Evolutionary conservation across 1,140 invertebrate species (phyloP).

Genomic region (Nasonia vitripennis): DNA sequence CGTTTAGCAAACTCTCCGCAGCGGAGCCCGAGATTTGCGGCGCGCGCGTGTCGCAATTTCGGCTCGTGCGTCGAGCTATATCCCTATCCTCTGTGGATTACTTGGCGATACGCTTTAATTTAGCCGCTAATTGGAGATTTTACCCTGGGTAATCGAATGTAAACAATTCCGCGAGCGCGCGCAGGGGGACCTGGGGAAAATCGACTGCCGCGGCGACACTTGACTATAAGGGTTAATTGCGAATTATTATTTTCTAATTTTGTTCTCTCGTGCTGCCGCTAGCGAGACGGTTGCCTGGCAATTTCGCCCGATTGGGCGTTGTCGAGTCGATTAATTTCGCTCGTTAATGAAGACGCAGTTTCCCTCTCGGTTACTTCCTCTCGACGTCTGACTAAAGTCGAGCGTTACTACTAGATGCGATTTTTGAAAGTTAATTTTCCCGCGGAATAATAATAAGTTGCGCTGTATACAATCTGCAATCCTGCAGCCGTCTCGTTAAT

Average conservation of each 20-base stretch:
- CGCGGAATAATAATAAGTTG: too few species aligned
- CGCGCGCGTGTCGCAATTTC: slow-evolving; percentile 37
- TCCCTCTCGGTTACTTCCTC: too few species aligned
- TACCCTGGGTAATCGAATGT: slow-evolving; percentile 44
- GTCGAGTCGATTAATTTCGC: background rate
- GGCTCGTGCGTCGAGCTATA: background rate
- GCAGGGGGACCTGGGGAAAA: background rate
- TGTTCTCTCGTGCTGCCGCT: background rate
- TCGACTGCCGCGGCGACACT: background rate
- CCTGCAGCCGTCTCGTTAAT: background rate
- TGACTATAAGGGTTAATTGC: background rate
- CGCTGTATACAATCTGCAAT: too few species aligned
- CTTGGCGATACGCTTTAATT: slow-evolving; percentile 48
- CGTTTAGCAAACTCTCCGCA: slow-evolving; percentile 37
- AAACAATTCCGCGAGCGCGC: slow-evolving; percentile 27
- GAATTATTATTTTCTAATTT: slow-evolving; percentile 9
- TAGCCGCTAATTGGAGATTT: slow-evolving; percentile 42
- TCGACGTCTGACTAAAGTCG: too few species aligned
- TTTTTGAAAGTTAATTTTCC: too few species aligned
- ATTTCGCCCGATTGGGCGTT: background rate
- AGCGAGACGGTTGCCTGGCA: background rate
- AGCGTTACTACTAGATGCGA: too few species aligned
- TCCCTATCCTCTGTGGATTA: slow-evolving; percentile 31
- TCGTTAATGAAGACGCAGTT: background rate
- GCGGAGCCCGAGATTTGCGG: slow-evolving; percentile 36